Base-by-base conservation (phyloP, 1,140 invertebrate species). In the Arion vulgaris region DNA sequence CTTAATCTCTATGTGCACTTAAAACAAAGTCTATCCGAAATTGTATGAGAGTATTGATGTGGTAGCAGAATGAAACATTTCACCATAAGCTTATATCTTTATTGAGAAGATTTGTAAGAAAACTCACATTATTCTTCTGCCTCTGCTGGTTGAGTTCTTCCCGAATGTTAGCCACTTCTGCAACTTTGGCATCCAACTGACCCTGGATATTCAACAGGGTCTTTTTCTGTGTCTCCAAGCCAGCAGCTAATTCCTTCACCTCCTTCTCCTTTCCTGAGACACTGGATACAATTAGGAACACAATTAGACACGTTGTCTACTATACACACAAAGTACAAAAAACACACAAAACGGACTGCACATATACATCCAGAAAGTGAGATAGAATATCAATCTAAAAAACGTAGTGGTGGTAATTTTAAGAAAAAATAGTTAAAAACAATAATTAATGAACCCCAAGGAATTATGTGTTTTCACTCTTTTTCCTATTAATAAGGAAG, bases 71-170 rank as follows among this genome's bases (percentile, higher is more conserved):
- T 45, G 15, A 5, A 45, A 15, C 41, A 45, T 45, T 45, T 7
- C 41, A n/a, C n/a, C n/a, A n/a, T 45, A 45, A 45, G 41, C 41
- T 45, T 45, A 7, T 7, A 45, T 7, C 5, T 15, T 45, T 7
- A 45, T 45, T 45, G 5, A 7, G 15, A 45, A 45, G 5, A 45
- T 45, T 45, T 45, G 41, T 45, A 45, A 41, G 53, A 49, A 28
- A 11, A 88, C 89, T 88, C 85, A 91, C 90, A 89, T 91, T 88
- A 86, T 91, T 91, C 85, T 90, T 90, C 71, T 89, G 86, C 49
- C 88, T 90, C 78, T 89, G 89, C 53, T 81, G 81, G 51, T 87
- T 86, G 13, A 89, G 36, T 28, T 91, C 86, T 49, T 86, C 73
- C 75, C 86, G 78, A 51, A 91, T 41, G 28, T 84, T 84, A 32